phyloP scores from a whole-genome alignment of 2,888 invertebrate genomes.

The Muschampia plurimacula region DNA sequence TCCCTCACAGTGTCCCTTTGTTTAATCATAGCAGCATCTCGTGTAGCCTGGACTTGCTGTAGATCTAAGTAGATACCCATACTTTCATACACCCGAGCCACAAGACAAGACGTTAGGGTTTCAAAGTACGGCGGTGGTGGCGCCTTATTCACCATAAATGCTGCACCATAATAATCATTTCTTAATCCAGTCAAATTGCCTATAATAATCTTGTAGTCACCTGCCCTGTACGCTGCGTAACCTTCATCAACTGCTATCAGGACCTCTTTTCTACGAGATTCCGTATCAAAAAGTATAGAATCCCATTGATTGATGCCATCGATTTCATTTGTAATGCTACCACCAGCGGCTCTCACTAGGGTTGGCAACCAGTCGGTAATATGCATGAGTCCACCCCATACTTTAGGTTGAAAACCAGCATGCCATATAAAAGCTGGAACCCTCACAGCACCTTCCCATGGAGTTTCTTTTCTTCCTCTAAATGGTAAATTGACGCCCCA shows the following conservation, averaged over 20 bases:
- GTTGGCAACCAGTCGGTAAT: slow-evolving; percentile 95
- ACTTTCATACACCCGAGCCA: slow-evolving; percentile 62
- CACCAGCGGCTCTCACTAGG: slow-evolving; percentile 75
- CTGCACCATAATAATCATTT: slow-evolving; percentile 71
- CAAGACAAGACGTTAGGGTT: slow-evolving; percentile 60
- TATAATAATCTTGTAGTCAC: slow-evolving; percentile 87
- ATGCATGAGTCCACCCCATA: slow-evolving; percentile 88
- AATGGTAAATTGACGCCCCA: slow-evolving; percentile 92
- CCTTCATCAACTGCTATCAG: slow-evolving; percentile 86
- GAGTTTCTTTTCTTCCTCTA: slow-evolving; percentile 91
- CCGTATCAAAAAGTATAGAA: slow-evolving; percentile 78
- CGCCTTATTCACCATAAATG: slow-evolving; percentile 62
- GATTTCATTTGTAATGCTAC: slow-evolving; percentile 65
- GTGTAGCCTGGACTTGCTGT: slow-evolving; percentile 58
- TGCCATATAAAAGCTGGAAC: slow-evolving; percentile 91
- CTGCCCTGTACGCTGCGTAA: slow-evolving; percentile 85
- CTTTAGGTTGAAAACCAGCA: slow-evolving; percentile 85
- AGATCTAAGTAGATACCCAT: slow-evolving; percentile 63
- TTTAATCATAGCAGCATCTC: slow-evolving; percentile 62
- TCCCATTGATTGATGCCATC: slow-evolving; percentile 91
- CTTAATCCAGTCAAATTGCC: slow-evolving; percentile 79
- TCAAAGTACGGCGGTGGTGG: slow-evolving; percentile 67
- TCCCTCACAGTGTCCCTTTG: slow-evolving; percentile 67
- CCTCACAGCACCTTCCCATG: slow-evolving; percentile 95
- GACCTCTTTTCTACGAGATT: slow-evolving; percentile 83